Evolutionary conservation across 2,888 invertebrate species (phyloP).

Genomic region (Phengaris arion): DNA sequence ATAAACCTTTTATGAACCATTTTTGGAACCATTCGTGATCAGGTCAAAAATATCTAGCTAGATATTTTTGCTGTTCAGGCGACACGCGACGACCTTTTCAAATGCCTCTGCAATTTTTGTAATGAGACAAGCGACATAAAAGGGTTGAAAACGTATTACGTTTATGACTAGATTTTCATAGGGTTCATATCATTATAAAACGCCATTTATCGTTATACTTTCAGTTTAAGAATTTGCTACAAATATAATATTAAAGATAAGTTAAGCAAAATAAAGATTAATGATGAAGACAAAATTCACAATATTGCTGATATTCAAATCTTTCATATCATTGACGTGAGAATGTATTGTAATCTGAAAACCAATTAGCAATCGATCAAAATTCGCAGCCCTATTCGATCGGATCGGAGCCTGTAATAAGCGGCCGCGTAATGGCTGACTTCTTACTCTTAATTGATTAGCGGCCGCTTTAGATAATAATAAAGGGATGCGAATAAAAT

Average conservation of each 20-base stretch:
- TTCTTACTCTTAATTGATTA: constrained; percentile 81
- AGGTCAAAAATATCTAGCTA: background rate
- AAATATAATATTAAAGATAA: background rate
- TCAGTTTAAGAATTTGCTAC: background rate
- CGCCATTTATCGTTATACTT: background rate
- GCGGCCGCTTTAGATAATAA: constrained; percentile 79
- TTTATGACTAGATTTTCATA: background rate
- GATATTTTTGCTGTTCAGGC: too few relatives aligned
- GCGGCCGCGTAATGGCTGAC: constrained; percentile 77
- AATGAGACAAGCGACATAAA: constrained; percentile 6
- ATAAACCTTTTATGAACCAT: background rate
- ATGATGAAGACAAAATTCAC: background rate
- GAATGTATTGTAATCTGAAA: constrained; percentile 35
- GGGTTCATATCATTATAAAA: background rate
- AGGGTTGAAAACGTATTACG: background rate
- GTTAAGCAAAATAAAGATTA: background rate
- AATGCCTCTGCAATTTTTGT: background rate
- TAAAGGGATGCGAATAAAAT: constrained; percentile 79
- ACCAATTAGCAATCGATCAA: constrained; percentile 68
- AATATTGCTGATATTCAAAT: constrained; percentile 11
- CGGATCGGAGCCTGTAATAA: constrained; percentile 75
- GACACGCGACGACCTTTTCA: background rate
- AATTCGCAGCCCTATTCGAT: constrained; percentile 78
- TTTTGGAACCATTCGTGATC: background rate
- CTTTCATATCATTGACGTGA: constrained; percentile 21